Evolutionary conservation across 2,888 invertebrate species (phyloP).

Genomic region (Drosophila testacea): DNA sequence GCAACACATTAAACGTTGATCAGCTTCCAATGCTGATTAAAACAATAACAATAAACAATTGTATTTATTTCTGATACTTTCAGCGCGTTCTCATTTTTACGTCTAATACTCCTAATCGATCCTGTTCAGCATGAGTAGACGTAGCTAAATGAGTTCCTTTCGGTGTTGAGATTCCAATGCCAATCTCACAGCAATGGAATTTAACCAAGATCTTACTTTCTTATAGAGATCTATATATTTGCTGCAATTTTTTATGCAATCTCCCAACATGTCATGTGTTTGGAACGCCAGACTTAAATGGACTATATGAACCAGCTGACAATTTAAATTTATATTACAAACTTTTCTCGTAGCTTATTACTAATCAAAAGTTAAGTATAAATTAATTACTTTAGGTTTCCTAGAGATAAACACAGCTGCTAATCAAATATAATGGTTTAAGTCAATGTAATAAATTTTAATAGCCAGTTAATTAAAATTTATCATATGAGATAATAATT

Average conservation of each 20-base stretch:
- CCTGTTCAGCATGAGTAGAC: conserved; percentile 34
- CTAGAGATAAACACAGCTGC: neutral
- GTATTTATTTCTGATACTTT: neutral
- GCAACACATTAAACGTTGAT: conserved; percentile 38
- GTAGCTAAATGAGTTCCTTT: conserved; percentile 20
- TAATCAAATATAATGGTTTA: neutral
- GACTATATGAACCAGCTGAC: conserved; percentile 4
- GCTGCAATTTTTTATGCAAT: conserved; percentile 1
- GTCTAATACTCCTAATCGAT: conserved; percentile 38
- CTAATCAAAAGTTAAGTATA: neutral
- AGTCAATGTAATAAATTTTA: no score
- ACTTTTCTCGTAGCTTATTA: neutral
- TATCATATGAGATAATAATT: no score
- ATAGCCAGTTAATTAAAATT: no score
- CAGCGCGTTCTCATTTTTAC: conserved; percentile 45
- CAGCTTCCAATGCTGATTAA: conserved; percentile 25
- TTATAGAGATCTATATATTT: conserved; percentile 20
- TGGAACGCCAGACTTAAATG: neutral
- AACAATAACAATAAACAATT: conserved; percentile 17
- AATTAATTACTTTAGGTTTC: neutral
- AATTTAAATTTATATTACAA: conserved; percentile 1
- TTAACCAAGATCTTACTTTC: conserved; percentile 26
- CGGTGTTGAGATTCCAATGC: conserved; percentile 24
- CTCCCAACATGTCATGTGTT: conserved; percentile 1
- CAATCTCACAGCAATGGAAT: no score